Base-by-base conservation (phyloP, 2,888 invertebrate species). In the Lacanobia oleracea region DNA sequence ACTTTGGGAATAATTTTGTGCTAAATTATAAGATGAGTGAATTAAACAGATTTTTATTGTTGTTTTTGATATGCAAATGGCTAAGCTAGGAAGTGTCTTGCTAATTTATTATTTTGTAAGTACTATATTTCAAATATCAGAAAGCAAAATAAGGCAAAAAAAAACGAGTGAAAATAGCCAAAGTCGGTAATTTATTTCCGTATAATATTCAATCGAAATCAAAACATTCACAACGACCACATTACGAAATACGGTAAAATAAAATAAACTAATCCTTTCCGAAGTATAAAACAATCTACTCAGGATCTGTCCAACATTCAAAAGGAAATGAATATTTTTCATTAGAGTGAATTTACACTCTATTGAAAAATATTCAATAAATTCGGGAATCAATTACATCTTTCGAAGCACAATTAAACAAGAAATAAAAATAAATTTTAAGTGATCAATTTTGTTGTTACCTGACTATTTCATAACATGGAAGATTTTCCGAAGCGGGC, bases 401-500 rank as follows among this genome's bases (percentile, higher is more conserved):
- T 48, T 27, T 14, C 16, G 9, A 51, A 59, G 53, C 48, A 51
- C 45, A 37, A 72, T 81, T 65, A 63, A 60, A 65, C 37, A 74
- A 43, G 10, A 56, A 72, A 81, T 68, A 74, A 72, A 72, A 73
- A 82, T 51, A 60, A 69, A 76, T 27, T 37, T 60, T 50, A 50
- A 48, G 67, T 72, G 60, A 72, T 75, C 69, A 57, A 79, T 75
- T 75, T 67, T 67, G 27, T 75, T 77, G 68, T 53, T 23, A 60
- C 68, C 71, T 72, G 62, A 65, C 66, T 84, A 88, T 86, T 88
- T 89, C 86, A 89, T 87, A 89, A 86, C 86, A 86, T 82, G 82
- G 54, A 67, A 85, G 86, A 88, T 88, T 89, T 88, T 80, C 68
- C 72, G 81, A 88, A 88, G 88, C 88, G 82, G 77, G 86, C 82